Conservation (phyloP, 1,140 invertebrate genomes). For the Neuroterus valhalla region DNA sequence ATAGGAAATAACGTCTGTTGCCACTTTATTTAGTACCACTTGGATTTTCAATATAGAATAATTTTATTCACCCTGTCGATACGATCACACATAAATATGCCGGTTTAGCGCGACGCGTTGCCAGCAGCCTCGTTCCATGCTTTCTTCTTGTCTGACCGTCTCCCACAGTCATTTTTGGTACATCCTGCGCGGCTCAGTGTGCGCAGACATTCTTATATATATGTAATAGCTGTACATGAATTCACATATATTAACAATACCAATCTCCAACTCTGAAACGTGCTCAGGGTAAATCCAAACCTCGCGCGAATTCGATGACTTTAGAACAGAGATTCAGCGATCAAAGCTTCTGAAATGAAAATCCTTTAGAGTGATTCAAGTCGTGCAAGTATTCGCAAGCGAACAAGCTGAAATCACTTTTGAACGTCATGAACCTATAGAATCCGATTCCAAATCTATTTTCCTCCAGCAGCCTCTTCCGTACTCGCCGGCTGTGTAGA, state of each 20-base stretch:
- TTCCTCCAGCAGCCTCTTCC: neutral
- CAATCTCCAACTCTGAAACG: neutral
- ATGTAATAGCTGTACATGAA: neutral
- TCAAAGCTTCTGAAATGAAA: slow-evolving; percentile 19
- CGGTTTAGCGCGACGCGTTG: too few relatives aligned
- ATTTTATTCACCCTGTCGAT: too few relatives aligned
- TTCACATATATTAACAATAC: too few relatives aligned
- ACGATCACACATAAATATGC: too few relatives aligned
- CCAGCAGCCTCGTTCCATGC: too few relatives aligned
- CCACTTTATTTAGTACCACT: too few relatives aligned
- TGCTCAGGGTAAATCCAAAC: neutral
- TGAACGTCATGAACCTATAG: slow-evolving; percentile 15
- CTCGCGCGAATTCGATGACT: slow-evolving; percentile 13
- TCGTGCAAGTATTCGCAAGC: slow-evolving; percentile 15
- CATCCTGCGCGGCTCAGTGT: too few relatives aligned
- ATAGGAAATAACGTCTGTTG: too few relatives aligned
- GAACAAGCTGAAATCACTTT: slow-evolving; percentile 16
- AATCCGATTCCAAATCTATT: slow-evolving; percentile 15
- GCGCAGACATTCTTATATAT: neutral
- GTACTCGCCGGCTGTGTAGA: slow-evolving; percentile 14
- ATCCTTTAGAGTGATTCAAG: slow-evolving; percentile 26
- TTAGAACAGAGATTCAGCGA: slow-evolving; percentile 13
- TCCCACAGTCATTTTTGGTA: neutral
- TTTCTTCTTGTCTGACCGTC: neutral
- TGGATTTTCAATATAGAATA: too few relatives aligned